Percentiles rank a stretch among this genome's conserved stretches.
Evolutionary conservation across 2,113 vertebrate genomes (phyloP).

Genomic region (Vidua macroura): DNA sequence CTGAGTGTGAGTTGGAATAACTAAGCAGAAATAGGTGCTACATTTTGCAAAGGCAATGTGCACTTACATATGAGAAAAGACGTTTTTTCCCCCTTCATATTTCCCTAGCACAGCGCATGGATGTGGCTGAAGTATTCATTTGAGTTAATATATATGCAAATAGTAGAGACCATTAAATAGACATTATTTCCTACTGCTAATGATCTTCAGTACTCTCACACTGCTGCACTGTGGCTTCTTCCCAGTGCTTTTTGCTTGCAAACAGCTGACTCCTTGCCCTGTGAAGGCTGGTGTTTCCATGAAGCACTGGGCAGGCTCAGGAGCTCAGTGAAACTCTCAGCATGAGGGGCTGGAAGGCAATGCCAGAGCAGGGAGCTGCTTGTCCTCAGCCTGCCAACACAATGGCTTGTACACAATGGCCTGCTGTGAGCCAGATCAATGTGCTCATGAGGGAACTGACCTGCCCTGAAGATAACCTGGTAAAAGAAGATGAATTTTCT

Average conservation of each 20-base stretch:
- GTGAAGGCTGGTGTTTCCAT: neutral
- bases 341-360: neutral
- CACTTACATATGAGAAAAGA: neutral
- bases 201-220: neutral
- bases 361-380: neutral
- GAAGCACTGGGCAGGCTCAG: neutral
- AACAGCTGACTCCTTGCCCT: neutral
- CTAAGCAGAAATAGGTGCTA: neutral
- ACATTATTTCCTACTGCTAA: neutral
- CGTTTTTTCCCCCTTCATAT: neutral
- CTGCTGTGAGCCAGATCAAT: neutral
- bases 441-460: neutral
- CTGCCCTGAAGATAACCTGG: neutral
- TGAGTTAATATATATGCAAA: conserved; percentile 30
- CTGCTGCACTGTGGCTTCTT: neutral
- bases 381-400: neutral
- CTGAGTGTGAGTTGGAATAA: conserved; percentile 13
- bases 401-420: neutral
- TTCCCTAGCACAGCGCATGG: neutral
- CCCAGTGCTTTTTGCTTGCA: neutral
- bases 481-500: neutral
- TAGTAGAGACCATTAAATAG: conserved; percentile 5
- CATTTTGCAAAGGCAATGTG: neutral
- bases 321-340: neutral
- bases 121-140: neutral